These are phyloP conservation scores for Pilophorus perplexus DNA, from an alignment of 2,888 invertebrate genomes.

Conservation along the genomic window DNA sequence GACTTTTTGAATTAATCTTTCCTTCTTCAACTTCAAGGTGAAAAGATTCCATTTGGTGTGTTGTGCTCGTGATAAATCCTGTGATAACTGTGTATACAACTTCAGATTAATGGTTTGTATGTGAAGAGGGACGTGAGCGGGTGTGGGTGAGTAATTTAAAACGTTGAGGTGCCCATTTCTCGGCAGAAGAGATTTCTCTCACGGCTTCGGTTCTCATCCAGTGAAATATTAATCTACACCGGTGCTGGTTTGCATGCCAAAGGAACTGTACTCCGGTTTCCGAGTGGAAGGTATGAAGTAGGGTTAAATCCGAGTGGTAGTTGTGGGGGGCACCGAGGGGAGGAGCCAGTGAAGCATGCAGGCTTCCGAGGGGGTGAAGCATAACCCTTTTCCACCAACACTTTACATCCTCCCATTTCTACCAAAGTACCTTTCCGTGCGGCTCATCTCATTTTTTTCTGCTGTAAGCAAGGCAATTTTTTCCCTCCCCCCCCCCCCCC, in stretches of 20 bases:
- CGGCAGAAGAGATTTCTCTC: conserved; percentile 25
- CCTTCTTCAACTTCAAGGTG: too few species aligned
- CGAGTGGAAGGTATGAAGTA: conserved; percentile 3
- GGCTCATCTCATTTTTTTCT: conserved; percentile 17
- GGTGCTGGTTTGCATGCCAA: conserved; percentile 27
- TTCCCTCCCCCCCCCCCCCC: neutral
- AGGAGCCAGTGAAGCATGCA: conserved; percentile 6
- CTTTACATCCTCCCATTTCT: conserved; percentile 15
- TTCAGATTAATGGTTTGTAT: conserved; percentile 1
- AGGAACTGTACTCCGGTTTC: conserved; percentile 24
- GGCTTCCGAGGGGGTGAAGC: conserved; percentile 12
- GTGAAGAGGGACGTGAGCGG: neutral
- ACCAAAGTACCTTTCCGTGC: conserved; percentile 2
- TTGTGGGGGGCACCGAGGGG: too few species aligned
- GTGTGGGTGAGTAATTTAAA: conserved; percentile 3
- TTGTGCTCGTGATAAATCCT: too few species aligned
- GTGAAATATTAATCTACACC: conserved; percentile 31
- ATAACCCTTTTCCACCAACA: conserved; percentile 18
- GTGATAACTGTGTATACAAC: conserved; percentile 2
- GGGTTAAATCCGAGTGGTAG: conserved; percentile 9
- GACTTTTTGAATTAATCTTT: too few species aligned
- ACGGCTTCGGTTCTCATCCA: conserved; percentile 23
- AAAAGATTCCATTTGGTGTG: too few species aligned
- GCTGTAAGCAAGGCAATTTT: conserved; percentile 15
- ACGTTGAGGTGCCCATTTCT: conserved; percentile 14